Conservation (phyloP, 2,888 invertebrate species). For the Autographa gamma region DNA sequence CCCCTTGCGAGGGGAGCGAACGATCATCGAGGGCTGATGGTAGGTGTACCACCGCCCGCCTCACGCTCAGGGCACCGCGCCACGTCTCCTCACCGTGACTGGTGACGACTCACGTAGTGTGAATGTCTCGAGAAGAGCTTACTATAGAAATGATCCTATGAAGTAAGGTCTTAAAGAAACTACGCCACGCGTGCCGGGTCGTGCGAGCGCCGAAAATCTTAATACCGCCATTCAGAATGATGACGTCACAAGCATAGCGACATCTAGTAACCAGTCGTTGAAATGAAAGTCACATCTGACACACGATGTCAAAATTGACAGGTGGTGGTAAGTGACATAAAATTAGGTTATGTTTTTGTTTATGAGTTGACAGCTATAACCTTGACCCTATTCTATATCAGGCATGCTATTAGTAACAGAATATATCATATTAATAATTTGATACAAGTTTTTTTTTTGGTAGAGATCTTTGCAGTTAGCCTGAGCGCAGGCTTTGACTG, state of each 20-base stretch:
- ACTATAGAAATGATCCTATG: constrained; percentile 69
- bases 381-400: constrained; percentile 21
- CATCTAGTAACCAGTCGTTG: constrained; percentile 12
- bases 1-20: constrained; percentile 49
- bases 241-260: constrained; percentile 19
- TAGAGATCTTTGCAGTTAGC: too few relatives aligned
- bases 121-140: constrained; percentile 67
- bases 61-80: constrained; percentile 64
- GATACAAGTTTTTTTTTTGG: too few relatives aligned
- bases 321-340: constrained; percentile 15
- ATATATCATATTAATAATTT: too few relatives aligned
- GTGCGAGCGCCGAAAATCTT: constrained; percentile 25
- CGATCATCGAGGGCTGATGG: constrained; percentile 68
- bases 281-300: not conserved
- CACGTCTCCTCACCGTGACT: constrained; percentile 67
- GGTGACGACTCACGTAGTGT: constrained; percentile 59
- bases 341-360: constrained; percentile 4
- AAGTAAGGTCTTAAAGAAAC: constrained; percentile 58
- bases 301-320: not conserved
- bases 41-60: constrained; percentile 52
- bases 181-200: constrained; percentile 15
- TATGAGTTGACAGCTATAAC: constrained; percentile 11
- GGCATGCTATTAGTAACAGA: not conserved
- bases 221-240: constrained; percentile 29
- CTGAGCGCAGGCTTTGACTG: too few relatives aligned